Evolutionary conservation across 2,797 vertebrate genomes (phyloP), one percentile per base, ranked within the genome.

Genomic region (Calcarius lapponicus): DNA sequence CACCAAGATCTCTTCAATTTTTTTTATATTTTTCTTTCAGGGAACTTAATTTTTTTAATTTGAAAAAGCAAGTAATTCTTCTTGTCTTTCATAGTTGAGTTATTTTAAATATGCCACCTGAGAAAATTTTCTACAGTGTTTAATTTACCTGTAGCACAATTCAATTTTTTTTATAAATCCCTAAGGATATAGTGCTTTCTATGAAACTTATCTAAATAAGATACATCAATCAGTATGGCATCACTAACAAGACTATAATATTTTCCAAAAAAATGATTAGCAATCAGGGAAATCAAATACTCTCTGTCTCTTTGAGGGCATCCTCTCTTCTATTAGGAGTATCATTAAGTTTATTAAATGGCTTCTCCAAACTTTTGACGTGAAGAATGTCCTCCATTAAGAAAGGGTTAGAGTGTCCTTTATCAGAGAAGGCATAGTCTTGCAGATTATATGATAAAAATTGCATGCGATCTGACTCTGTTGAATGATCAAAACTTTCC

Each of bases 371-470:
- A 92, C 79, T 90, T 94, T 32, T 91, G 92, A 97, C 36, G 1
- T 95, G 87, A 96, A 92, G 87, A 84, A 96, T 94, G 47, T 90
- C 58, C 62, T 95, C 62, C 75, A 90, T 96, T 88, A 95, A 79
- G 69, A 80, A 80, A 78, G 61, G 31, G 43, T 74, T 85, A 54
- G 42, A 86, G 2, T 88, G 58, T 66, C 58, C 51, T 96, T 88
- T 88, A 73, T 81, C n/a, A 75, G 36, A 74, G 50, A 58, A 91
- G 79, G 50, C 10, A 36, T 1, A 60, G 32, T 64, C 74, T 89
- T 76, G 24, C 10, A 80, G 85, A 95, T 72, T 67, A 56, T 72
- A 61, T 79, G 38, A 92, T 88, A 90, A 94, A 96, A 95, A 86
- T 66, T 94, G 47, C 51, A 84, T 90, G 79, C 51, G 67, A 56